phyloP scores from a whole-genome alignment of 2,113 vertebrate species.

The Mirounga angustirostris region DNA sequence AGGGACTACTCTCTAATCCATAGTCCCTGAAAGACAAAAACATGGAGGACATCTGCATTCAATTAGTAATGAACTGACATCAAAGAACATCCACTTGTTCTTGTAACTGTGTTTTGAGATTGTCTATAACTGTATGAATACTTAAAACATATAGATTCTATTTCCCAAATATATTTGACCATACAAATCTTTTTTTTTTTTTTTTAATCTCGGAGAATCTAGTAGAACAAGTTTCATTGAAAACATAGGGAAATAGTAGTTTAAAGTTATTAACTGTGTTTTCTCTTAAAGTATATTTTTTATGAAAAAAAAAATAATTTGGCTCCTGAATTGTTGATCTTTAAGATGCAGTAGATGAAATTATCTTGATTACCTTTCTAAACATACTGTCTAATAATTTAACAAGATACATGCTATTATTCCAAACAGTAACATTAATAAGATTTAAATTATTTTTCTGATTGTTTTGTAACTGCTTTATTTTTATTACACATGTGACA shows the following conservation, averaged over 20 bases:
- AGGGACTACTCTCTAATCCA: not conserved
- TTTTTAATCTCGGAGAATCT: not conserved
- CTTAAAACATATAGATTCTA: not conserved
- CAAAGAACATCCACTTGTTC: not conserved
- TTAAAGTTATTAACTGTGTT: not conserved
- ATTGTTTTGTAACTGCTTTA: not conserved
- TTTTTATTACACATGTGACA: not conserved
- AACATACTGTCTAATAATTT: not conserved
- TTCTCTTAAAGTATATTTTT: not conserved
- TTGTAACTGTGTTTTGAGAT: not conserved
- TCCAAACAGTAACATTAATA: not conserved
- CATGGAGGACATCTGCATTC: no score
- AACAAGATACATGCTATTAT: not conserved
- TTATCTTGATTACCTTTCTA: not conserved
- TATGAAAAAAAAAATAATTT: not conserved
- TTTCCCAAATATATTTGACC: not conserved
- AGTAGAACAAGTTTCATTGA: not conserved
- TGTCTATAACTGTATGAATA: not conserved
- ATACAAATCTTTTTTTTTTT: not conserved
- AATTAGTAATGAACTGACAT: not conserved
- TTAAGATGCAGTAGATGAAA: not conserved
- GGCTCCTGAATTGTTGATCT: not conserved
- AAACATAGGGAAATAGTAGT: not conserved
- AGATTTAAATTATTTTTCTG: not conserved
- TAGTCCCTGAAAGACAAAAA: not conserved